Conservation (phyloP, 2,113 vertebrate species). For the Donacobius atricapilla region DNA sequence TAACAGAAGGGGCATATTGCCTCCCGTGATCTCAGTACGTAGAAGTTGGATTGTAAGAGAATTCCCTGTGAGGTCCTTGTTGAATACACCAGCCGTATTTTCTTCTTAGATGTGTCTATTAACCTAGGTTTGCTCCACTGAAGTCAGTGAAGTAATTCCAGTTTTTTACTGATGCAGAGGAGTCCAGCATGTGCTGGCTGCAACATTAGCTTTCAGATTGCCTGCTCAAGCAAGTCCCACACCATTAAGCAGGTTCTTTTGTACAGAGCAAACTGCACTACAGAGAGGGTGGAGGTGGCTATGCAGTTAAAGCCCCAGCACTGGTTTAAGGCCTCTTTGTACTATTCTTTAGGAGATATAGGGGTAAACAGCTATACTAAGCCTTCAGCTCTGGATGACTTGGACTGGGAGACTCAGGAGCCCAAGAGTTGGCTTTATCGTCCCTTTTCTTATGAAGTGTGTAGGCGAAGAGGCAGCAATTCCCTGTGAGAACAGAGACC, state of each 20-base stretch:
- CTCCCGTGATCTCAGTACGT: neutral
- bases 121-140: neutral
- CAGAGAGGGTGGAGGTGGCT: neutral
- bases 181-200: neutral
- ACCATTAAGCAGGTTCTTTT: neutral
- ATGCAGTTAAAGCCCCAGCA: neutral
- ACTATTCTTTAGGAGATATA: neutral
- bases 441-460: neutral
- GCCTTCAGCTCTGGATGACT: neutral
- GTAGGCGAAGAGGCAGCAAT: neutral
- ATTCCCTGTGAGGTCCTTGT: neutral
- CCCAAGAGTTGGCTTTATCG: neutral
- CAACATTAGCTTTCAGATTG: neutral
- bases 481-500: neutral
- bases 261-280: neutral
- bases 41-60: neutral
- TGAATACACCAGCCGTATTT: neutral
- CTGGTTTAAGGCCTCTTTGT: neutral
- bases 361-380: neutral
- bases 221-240: neutral
- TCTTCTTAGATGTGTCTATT: neutral
- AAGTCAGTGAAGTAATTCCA: neutral
- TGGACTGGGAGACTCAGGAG: neutral
- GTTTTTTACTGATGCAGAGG: neutral
- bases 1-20: neutral